Conservation (phyloP, 2,888 invertebrate species). For the Oxystoma pomonae region DNA sequence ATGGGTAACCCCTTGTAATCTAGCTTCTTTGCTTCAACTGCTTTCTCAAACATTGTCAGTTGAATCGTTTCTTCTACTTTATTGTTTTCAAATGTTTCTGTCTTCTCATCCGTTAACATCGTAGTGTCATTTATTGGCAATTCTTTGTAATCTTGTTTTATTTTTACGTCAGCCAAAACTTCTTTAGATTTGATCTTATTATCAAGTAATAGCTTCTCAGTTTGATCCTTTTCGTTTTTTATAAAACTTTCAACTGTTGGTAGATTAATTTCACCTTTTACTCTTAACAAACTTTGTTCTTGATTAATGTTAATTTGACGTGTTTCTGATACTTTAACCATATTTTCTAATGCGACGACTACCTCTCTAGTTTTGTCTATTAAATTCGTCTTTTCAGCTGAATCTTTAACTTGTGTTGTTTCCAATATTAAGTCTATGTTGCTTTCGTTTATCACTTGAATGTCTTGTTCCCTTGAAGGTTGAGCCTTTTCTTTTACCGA, state of each 20-base stretch:
- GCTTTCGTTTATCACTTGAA: not conserved
- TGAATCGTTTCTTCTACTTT: not conserved
- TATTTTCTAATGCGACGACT: not conserved
- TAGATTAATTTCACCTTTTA: too few relatives aligned
- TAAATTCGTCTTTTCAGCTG: not conserved
- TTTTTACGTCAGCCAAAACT: too few relatives aligned
- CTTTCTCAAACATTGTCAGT: constrained; percentile 2
- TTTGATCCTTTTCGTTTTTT: too few relatives aligned
- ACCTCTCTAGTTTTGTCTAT: not conserved
- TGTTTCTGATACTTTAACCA: not conserved
- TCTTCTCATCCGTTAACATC: not conserved
- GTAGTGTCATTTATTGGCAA: too few relatives aligned
- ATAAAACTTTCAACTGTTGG: too few relatives aligned
- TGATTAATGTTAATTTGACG: too few relatives aligned
- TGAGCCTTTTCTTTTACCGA: not conserved
- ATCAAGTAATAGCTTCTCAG: too few relatives aligned
- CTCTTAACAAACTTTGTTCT: too few relatives aligned
- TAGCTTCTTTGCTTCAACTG: constrained; percentile 11
- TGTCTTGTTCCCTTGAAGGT: not conserved
- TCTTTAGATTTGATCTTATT: too few relatives aligned
- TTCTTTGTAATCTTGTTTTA: too few relatives aligned
- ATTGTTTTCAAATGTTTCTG: not conserved
- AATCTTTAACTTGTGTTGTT: not conserved
- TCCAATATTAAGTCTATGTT: not conserved
- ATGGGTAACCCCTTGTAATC: constrained; percentile 32